Evolutionary conservation across 2,797 vertebrate genomes (phyloP).

Genomic region (Sebastes flavidus): DNA sequence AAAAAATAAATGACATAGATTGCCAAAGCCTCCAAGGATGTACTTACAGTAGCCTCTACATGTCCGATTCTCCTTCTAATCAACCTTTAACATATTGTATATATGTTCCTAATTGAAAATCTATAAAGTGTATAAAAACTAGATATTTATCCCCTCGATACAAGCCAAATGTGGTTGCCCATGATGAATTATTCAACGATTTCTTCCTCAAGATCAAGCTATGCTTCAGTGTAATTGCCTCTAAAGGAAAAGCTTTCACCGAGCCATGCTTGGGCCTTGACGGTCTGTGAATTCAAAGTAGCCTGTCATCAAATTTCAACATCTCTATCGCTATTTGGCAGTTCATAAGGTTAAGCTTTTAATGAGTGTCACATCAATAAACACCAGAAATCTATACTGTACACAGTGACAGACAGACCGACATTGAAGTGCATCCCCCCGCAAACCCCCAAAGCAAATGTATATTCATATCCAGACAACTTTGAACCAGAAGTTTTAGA

Average conservation of each 20-base stretch:
- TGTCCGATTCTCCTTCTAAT: neutral
- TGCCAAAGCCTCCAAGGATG: neutral
- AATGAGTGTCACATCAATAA: constrained; percentile 35
- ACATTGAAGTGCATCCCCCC: neutral
- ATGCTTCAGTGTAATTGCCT: constrained; percentile 49
- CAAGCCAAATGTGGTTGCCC: neutral
- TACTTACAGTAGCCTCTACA: neutral
- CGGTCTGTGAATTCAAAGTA: constrained; percentile 50
- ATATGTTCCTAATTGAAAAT: constrained; percentile 7
- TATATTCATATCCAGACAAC: constrained; percentile 8
- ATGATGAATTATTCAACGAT: constrained; percentile 52
- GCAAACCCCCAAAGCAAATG: neutral
- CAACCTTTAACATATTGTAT: neutral
- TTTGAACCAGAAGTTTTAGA: constrained; percentile 11
- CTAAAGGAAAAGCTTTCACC: constrained; percentile 21
- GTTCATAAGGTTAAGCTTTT: constrained; percentile 21
- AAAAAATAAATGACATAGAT: neutral
- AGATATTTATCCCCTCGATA: constrained; percentile 13
- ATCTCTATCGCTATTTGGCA: constrained; percentile 30
- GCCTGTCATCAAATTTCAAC: constrained; percentile 26
- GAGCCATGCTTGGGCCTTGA: constrained; percentile 28
- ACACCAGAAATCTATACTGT: neutral
- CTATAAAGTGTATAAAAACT: neutral
- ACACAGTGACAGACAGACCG: neutral
- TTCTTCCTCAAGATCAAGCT: constrained; percentile 37